Percentiles rank a stretch among this genome's conserved stretches.
These are phyloP conservation scores for Drosophila leontia DNA, from an alignment of 1,140 invertebrate species.

Conservation along the genomic window DNA sequence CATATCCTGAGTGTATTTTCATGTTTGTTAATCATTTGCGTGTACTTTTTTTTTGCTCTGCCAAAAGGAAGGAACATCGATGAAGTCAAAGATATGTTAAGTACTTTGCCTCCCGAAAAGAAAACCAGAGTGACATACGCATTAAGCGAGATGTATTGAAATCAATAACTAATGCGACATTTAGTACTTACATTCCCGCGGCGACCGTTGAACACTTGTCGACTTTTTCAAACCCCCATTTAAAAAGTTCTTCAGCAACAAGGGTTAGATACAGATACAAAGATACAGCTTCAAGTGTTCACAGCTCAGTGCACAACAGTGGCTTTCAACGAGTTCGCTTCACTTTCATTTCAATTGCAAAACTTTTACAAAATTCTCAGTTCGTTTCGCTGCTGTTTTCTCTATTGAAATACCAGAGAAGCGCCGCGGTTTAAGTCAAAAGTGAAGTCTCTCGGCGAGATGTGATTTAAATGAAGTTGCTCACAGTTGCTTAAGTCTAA, in stretches of 20 bases:
- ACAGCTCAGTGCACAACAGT: conserved; percentile 48
- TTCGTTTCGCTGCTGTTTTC: conserved; percentile 4
- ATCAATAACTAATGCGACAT: conserved; percentile 69
- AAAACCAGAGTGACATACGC: conserved; percentile 47
- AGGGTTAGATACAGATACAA: conserved; percentile 5
- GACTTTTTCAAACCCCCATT: conserved; percentile 14
- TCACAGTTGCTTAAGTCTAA: neutral
- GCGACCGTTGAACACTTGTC: conserved; percentile 18
- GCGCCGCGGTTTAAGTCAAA: conserved; percentile 9
- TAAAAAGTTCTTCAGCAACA: conserved; percentile 11
- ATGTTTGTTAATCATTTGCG: conserved; percentile 61
- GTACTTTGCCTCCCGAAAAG: conserved; percentile 14
- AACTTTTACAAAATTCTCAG: conserved; percentile 51
- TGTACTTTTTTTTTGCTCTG: conserved; percentile 13
- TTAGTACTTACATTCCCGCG: conserved; percentile 46
- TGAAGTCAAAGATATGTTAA: conserved; percentile 51
- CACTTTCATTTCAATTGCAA: conserved; percentile 68
- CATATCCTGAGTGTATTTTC: conserved; percentile 74
- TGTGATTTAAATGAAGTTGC: conserved; percentile 18
- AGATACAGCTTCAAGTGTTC: conserved; percentile 34
- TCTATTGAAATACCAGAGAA: conserved; percentile 11
- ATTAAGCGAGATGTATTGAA: conserved; percentile 39
- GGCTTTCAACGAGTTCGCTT: conserved; percentile 32
- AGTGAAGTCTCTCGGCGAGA: conserved; percentile 34
- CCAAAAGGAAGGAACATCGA: conserved; percentile 14